Evolutionary conservation across 2,113 vertebrate genomes (phyloP).

Genomic region (Lasiurus borealis): DNA sequence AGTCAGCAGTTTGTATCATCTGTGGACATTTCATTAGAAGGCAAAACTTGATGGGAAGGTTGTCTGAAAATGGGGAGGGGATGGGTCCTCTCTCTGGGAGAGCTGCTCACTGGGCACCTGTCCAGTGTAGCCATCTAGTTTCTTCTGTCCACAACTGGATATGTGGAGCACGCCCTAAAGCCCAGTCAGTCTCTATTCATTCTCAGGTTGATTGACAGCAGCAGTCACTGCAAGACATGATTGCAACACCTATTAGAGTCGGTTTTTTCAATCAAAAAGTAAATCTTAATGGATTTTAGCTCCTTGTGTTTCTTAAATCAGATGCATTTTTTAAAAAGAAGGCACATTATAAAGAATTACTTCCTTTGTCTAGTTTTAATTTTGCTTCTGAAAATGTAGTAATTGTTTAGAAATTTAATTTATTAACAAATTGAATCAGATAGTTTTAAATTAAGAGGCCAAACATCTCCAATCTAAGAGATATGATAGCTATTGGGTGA

Average conservation of each 20-base stretch:
- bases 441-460: slow-evolving; percentile 63
- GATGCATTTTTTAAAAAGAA: slow-evolving; percentile 10
- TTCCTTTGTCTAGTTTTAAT: slow-evolving; percentile 65
- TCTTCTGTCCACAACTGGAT: not conserved
- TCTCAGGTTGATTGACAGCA: not conserved
- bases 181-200: not conserved
- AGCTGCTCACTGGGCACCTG: no score
- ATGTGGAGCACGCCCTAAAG: not conserved
- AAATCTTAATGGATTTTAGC: slow-evolving; percentile 60
- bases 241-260: slow-evolving; percentile 24
- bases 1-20: not conserved
- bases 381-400: slow-evolving; percentile 62
- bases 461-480: not conserved
- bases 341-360: slow-evolving; percentile 54
- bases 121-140: no score
- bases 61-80: not conserved
- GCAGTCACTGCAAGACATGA: not conserved
- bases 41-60: not conserved
- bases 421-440: slow-evolving; percentile 51
- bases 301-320: slow-evolving; percentile 65
- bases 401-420: slow-evolving; percentile 47
- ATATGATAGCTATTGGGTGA: slow-evolving; percentile 13
- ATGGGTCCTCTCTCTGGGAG: not conserved
- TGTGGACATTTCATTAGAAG: not conserved
- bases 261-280: slow-evolving; percentile 61